phyloP scores from a whole-genome alignment of 2,113 vertebrate species.

The Rhinoderma darwinii region DNA sequence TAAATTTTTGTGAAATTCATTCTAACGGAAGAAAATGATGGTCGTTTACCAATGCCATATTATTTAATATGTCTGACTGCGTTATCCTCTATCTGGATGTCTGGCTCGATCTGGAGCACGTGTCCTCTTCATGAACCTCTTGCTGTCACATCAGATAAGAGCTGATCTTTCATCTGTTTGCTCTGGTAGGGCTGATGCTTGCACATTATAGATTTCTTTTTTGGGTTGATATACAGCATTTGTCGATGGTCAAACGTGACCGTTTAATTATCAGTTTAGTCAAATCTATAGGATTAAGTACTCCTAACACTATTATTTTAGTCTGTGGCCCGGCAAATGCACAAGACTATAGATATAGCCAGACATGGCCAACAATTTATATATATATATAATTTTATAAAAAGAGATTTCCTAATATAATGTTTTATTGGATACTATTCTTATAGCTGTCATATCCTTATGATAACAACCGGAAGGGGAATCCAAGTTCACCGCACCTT shows the following conservation, averaged over 20 bases:
- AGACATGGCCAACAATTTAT: not conserved
- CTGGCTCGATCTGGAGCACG: not conserved
- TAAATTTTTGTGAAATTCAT: no score
- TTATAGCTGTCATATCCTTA: not conserved
- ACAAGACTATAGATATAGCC: not conserved
- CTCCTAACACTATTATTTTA: not conserved
- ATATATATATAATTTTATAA: not conserved
- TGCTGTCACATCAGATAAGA: constrained; percentile 1
- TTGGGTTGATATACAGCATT: not conserved
- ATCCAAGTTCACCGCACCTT: not conserved
- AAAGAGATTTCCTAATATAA: not conserved
- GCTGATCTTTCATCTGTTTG: constrained; percentile 17
- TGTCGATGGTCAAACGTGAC: not conserved
- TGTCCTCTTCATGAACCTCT: constrained; percentile 5
- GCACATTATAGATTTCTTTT: not conserved
- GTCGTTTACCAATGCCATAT: no score
- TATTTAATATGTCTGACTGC: not conserved
- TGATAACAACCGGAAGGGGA: not conserved
- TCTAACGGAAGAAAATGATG: no score
- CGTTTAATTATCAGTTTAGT: not conserved
- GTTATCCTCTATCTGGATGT: not conserved
- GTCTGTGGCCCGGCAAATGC: not conserved
- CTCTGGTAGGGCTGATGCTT: not conserved
- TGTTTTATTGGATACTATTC: not conserved
- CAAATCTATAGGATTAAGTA: not conserved